Evolutionary conservation across 2,797 vertebrate species (phyloP).

Genomic region (Anniella stebbinsi): DNA sequence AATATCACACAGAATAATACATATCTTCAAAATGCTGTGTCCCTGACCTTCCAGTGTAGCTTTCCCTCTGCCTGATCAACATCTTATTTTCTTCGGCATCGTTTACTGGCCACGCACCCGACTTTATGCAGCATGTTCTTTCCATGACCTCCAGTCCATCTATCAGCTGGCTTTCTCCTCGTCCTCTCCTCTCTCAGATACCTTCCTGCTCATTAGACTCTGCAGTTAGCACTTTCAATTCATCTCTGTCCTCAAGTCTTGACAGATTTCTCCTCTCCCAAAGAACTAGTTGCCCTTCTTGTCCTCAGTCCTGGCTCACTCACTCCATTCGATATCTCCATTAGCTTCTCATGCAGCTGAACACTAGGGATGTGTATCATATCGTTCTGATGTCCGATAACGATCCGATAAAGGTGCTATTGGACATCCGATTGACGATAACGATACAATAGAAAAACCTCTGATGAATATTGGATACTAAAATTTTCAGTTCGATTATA

Average conservation of each 20-base stretch:
- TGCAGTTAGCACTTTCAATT: not conserved
- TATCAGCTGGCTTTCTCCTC: not conserved
- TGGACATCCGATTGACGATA: too few relatives aligned
- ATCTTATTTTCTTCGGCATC: not conserved
- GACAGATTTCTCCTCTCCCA: not conserved
- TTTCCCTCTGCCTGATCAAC: not conserved
- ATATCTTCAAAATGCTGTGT: not conserved
- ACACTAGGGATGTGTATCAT: too few relatives aligned
- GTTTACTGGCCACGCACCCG: not conserved
- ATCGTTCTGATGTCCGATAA: too few relatives aligned
- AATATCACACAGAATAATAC: not conserved
- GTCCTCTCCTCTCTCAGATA: too few relatives aligned
- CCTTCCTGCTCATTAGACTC: not conserved
- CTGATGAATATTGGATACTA: too few relatives aligned
- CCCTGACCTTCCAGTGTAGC: not conserved
- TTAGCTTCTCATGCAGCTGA: not conserved
- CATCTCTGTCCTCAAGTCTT: not conserved
- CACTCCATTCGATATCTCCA: not conserved
- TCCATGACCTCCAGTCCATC: not conserved
- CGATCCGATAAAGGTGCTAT: too few relatives aligned
- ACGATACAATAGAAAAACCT: too few relatives aligned
- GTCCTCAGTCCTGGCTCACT: not conserved
- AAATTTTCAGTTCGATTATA: too few relatives aligned
- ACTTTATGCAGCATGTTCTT: not conserved
- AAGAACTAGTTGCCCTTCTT: not conserved